These are phyloP conservation scores for Tholera decimalis DNA, from an alignment of 2,888 invertebrate species.

Conservation along the genomic window DNA sequence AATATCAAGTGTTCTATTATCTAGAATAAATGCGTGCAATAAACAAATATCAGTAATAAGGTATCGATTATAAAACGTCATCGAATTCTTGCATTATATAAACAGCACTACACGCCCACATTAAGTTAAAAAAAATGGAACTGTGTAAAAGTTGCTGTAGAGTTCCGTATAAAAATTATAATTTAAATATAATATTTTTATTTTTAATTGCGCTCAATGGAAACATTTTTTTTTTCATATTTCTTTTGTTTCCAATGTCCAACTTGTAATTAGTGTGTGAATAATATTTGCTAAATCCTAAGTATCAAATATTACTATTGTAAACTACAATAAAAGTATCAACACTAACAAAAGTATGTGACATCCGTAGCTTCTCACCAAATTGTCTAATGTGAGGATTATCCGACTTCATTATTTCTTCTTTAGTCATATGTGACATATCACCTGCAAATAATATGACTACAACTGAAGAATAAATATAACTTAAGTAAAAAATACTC, in stretches of 20 bases:
- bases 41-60: conserved; percentile 1
- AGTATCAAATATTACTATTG: background rate
- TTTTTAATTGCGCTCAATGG: background rate
- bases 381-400: conserved; percentile 39
- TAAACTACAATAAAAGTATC: conserved; percentile 17
- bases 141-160: background rate
- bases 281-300: conserved; percentile 4
- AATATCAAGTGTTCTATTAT: conserved; percentile 12
- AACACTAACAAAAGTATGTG: conserved; percentile 10
- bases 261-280: background rate
- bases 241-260: background rate
- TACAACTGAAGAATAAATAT: conserved; percentile 15
- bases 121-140: conserved; percentile 11
- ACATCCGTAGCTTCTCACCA: conserved; percentile 35
- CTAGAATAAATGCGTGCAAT: conserved; percentile 8
- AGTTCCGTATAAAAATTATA: conserved; percentile 35
- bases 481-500: background rate
- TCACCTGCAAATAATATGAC: conserved; percentile 33
- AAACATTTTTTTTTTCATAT: background rate
- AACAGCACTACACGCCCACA: conserved; percentile 35
- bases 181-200: background rate
- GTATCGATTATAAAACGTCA: conserved; percentile 33
- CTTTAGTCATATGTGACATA: background rate
- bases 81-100: conserved; percentile 33
- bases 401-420: conserved; percentile 4